phyloP scores from a whole-genome alignment of 1,140 invertebrate genomes.

The Diorhabda sublineata region DNA sequence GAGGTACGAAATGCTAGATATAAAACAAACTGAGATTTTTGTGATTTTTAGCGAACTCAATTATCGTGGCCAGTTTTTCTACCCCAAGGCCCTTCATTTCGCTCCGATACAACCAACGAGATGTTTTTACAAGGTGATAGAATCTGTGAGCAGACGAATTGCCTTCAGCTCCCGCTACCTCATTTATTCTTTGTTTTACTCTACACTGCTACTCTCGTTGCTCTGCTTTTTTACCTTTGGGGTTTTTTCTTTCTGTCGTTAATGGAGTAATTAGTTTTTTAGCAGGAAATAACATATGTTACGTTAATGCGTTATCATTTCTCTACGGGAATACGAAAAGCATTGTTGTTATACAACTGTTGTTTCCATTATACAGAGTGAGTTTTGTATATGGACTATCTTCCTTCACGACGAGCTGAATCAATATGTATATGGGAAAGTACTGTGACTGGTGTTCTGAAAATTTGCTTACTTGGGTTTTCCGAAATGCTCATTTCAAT shows the following conservation, averaged over 20 bases:
- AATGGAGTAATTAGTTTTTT: conserved; percentile 14
- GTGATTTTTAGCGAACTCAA: conserved; percentile 21
- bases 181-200: not conserved
- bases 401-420: no score
- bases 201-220: not conserved
- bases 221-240: conserved; percentile 10
- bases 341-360: no score
- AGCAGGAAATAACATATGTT: not conserved
- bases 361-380: no score
- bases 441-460: no score
- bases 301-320: not conserved
- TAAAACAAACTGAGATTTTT: conserved; percentile 16
- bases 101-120: not conserved
- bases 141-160: conserved; percentile 1
- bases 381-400: no score
- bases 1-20: conserved; percentile 1
- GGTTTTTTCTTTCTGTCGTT: conserved; percentile 7
- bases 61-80: conserved; percentile 19
- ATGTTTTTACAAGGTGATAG: conserved; percentile 17
- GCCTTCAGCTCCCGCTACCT: conserved; percentile 6
- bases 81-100: conserved; percentile 3
- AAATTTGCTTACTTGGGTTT: no score
- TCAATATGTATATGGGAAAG: no score
- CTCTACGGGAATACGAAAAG: no score
- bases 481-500: no score